Conservation (phyloP, 30 jellyfish, hydroid and myxozoan species). For the Aurelia sp. region DNA sequence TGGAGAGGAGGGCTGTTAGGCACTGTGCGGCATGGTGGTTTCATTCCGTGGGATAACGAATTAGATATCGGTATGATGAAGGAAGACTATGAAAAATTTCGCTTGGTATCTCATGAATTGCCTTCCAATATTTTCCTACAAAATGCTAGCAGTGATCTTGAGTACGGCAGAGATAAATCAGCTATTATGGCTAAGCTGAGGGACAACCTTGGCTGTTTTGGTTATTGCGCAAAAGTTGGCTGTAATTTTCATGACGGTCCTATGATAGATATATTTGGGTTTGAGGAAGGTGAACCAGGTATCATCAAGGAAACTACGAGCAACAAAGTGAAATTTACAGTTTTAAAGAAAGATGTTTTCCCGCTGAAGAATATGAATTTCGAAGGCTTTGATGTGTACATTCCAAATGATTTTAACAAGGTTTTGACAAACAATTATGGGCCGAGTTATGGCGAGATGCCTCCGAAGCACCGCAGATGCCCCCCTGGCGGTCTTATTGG, state of each 20-base stretch:
- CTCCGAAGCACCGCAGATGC: slow-evolving; percentile 47
- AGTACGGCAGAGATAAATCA: slow-evolving; percentile 24
- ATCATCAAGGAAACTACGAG: slow-evolving; percentile 22
- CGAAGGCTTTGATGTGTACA: slow-evolving; percentile 77
- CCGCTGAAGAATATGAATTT: slow-evolving; percentile 68
- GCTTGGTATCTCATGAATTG: slow-evolving; percentile 63
- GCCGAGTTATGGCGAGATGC: slow-evolving; percentile 18
- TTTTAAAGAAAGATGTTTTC: slow-evolving; percentile 36
- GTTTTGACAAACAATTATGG: slow-evolving; percentile 64
- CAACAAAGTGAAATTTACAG: slow-evolving; percentile 15
- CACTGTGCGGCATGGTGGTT: slow-evolving; percentile 64
- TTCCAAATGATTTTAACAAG: slow-evolving; percentile 58
- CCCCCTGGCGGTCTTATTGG: slow-evolving; percentile 77
- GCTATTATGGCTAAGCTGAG: slow-evolving; percentile 62
- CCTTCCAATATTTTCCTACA: slow-evolving; percentile 89
- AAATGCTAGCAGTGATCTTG: slow-evolving; percentile 70
- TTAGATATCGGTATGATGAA: slow-evolving; percentile 80
- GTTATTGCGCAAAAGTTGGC: slow-evolving; percentile 77
- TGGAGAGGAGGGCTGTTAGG: slow-evolving; percentile 92
- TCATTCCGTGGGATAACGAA: slow-evolving; percentile 94
- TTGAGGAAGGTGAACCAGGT: slow-evolving; percentile 32
- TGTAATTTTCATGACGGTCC: slow-evolving; percentile 89
- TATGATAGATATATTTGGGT: slow-evolving; percentile 80
- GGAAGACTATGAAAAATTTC: slow-evolving; percentile 76
- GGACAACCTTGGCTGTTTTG: slow-evolving; percentile 80